Evolutionary conservation across 2,797 vertebrate genomes (phyloP), one percentile per base, ranked within the genome.

Genomic region (Craterocephalus amniculus): DNA sequence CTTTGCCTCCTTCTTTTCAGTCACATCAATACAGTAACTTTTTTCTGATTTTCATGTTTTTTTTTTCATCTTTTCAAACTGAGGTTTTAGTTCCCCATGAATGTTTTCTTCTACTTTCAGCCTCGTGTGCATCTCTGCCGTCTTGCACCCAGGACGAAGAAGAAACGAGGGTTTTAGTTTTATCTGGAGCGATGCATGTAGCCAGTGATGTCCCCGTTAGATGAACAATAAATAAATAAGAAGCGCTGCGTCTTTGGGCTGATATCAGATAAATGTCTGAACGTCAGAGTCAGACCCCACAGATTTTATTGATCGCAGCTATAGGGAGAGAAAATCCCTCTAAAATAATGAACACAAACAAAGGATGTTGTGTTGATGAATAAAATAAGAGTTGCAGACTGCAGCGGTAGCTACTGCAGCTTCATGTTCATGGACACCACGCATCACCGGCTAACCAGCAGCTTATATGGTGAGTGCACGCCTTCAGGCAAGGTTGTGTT

Each of bases 401-500:
- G 55, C 51, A 45, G 34, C 22, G 55, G 58, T 54, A 43, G 18
- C 18, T 43, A 20, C 40, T 43, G 40, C 6, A 7, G 14, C 13
- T 38, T 4, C 20, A 5, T n/a, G n/a, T n/a, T 45, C 3, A 45
- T 45, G 6, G 51, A 63, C 35, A 31, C 2, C 34, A 38, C 56
- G 52, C 38, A 54, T 75, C 58, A 72, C 45, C 36, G 1, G 40
- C 43, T 51, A 63, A 76, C 60, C 66, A 74, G n/a, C n/a, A 67
- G 48, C 67, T 79, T 54, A 76, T 87, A 71, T 78, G 64, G 55
- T 74, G 31, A 12, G 66, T 71, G 56, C 2, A 6, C 79, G 72
- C 79, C 83, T 86, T 24, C 6, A 83, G 76, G 86, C 86, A 85
- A 88, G 84, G 80, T 86, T 82, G 69, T 70, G 76, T 67, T 76